Evolutionary conservation across 1,140 invertebrate genomes (phyloP), one percentile per base, ranked within the genome.

Genomic region (Zelostemma sp.): DNA sequence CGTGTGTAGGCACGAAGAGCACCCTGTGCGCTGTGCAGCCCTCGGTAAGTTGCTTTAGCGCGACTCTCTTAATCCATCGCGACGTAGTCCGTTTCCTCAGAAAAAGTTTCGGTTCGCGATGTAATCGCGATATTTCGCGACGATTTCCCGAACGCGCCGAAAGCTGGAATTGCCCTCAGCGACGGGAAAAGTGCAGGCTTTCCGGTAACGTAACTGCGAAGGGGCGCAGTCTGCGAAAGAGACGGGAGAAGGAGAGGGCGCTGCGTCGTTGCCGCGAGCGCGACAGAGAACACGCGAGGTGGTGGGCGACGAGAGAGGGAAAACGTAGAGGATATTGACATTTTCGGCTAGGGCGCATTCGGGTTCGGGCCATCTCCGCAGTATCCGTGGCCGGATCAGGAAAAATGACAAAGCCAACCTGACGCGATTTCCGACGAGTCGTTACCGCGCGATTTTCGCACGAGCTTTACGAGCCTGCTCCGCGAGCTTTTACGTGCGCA

Each of bases 281-380:
- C 33, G 41, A 35, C 25, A 19, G 33, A 45, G 63, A 19, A 11
- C 6, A 49, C 50, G 28, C 33, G 46, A 16, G 35, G 41, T 17
- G 45, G 58, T 35, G 41, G 17, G 25, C 62, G n/a, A 50, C 55
- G 64, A 58, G 21, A 59, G 28, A 48, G 56, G 60, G 59, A 35
- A 16, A 41, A 64, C 56, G 65, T 49, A 47, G 53, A 79, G 80
- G 76, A 80, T 82, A 82, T 82, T 78, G 82, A 83, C 81, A 82
- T 84, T 83, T 84, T 79, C 73, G 80, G 76, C 68, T 77, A 79
- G 76, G 74, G 75, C 71, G 75, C 65, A 71, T 60, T 64, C 71
- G 71, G 67, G 68, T 64, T 70, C 68, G 72, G 71, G 61, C 58
- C 33, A 65, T 49, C 50, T 59, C 59, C 68, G 73, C 73, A 67